Evolutionary conservation across 2,888 invertebrate genomes (phyloP).

Genomic region (Acanthosepion esculentum): DNA sequence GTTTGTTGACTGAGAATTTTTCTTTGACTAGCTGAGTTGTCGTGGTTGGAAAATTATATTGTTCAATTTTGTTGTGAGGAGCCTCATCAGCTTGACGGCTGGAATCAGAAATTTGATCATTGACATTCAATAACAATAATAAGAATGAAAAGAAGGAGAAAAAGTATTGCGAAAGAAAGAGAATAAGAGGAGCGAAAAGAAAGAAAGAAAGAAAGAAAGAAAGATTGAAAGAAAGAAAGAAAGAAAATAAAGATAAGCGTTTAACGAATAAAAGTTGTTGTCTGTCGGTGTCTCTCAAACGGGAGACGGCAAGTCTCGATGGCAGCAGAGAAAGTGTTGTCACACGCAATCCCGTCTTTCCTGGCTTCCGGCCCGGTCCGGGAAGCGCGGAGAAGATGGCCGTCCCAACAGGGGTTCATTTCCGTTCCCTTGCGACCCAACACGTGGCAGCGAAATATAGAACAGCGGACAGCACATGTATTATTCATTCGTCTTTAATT

Average conservation of each 20-base stretch:
- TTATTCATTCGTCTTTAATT: conserved; percentile 33
- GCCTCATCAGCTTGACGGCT: too few relatives aligned
- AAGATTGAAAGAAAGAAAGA: background rate
- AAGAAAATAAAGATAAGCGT: background rate
- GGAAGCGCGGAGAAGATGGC: conserved; percentile 33
- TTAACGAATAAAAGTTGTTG: conserved; percentile 1
- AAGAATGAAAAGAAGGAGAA: background rate
- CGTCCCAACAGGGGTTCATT: conserved; percentile 33
- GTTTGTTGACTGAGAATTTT: too few relatives aligned
- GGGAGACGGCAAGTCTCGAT: background rate
- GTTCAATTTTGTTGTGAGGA: too few relatives aligned
- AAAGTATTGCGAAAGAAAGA: background rate
- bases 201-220: background rate
- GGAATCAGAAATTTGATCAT: background rate
- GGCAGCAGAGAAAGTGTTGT: background rate
- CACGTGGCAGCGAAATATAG: conserved; percentile 23
- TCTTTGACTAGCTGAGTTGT: too few relatives aligned
- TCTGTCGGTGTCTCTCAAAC: background rate
- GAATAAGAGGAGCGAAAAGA: background rate
- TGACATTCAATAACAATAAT: background rate
- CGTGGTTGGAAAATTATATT: too few relatives aligned
- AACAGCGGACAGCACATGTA: conserved; percentile 33
- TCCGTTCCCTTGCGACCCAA: conserved; percentile 33
- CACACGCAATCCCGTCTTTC: background rate
- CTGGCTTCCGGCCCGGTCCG: conserved; percentile 7